Percentiles rank a stretch among this genome's conserved stretches.
phyloP scores from a whole-genome alignment of 2,113 vertebrate genomes.

The Microcebus murinus region DNA sequence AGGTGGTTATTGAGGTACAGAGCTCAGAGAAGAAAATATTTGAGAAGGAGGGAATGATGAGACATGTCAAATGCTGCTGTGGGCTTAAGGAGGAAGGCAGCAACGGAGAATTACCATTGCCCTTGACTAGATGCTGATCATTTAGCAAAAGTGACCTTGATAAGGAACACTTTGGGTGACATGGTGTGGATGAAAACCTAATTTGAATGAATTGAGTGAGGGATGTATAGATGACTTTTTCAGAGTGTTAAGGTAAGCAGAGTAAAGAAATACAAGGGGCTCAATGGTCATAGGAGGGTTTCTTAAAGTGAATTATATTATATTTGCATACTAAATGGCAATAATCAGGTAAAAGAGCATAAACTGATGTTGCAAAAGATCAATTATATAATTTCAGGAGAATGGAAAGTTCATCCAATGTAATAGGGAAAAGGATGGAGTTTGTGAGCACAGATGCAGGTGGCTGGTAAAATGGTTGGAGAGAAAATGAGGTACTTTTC shows the following conservation, averaged over 20 bases:
- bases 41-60: not conserved
- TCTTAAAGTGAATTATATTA: not conserved
- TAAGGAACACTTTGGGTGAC: not conserved
- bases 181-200: not conserved
- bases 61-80: not conserved
- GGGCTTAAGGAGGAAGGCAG: not conserved
- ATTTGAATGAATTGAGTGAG: not conserved
- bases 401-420: not conserved
- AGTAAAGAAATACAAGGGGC: not conserved
- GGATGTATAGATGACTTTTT: not conserved
- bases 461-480: not conserved
- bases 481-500: not conserved
- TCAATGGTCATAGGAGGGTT: not conserved
- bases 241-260: not conserved
- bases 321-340: not conserved
- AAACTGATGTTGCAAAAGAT: not conserved
- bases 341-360: not conserved
- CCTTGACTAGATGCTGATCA: not conserved
- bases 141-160: not conserved
- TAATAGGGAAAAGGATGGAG: not conserved
- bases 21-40: not conserved
- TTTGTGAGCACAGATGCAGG: not conserved
- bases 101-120: not conserved
- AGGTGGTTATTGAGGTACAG: not conserved
- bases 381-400: not conserved